These are phyloP conservation scores for Dicerorhinus sumatrensis DNA, from an alignment of 2,113 vertebrate species.

Conservation along the genomic window DNA sequence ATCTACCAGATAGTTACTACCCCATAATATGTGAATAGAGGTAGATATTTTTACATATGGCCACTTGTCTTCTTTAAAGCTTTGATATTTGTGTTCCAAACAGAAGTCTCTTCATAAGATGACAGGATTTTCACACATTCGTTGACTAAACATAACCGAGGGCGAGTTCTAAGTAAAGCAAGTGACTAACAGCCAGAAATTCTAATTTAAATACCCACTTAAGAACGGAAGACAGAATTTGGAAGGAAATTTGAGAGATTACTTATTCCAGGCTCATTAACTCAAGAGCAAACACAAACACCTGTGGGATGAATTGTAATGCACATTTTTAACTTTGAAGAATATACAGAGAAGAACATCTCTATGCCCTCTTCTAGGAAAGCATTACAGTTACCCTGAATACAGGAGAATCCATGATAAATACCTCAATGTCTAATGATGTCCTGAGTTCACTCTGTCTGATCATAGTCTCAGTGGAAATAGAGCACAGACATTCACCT, in stretches of 20 bases:
- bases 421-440: neutral
- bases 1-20: neutral
- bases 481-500: neutral
- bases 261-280: constrained; percentile 58
- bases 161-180: constrained; percentile 74
- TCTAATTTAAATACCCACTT: constrained; percentile 67
- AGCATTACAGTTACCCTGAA: neutral
- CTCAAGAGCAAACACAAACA: constrained; percentile 60
- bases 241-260: constrained; percentile 62
- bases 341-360: constrained; percentile 31
- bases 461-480: neutral
- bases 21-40: neutral
- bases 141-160: constrained; percentile 69
- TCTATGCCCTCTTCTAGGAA: constrained; percentile 38
- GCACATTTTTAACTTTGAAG: constrained; percentile 39
- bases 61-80: constrained; percentile 53
- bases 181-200: constrained; percentile 60
- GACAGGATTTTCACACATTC: constrained; percentile 72
- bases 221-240: constrained; percentile 52
- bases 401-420: neutral
- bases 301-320: constrained; percentile 7
- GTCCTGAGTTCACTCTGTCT: neutral
- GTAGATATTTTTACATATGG: constrained; percentile 50
- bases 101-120: constrained; percentile 71
- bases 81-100: constrained; percentile 70